A percentile compares a stretch with the other conserved stretches of the same genome.
These are phyloP conservation scores for Spilarctia lutea DNA, from an alignment of 2,888 invertebrate species.

Conservation along the genomic window DNA sequence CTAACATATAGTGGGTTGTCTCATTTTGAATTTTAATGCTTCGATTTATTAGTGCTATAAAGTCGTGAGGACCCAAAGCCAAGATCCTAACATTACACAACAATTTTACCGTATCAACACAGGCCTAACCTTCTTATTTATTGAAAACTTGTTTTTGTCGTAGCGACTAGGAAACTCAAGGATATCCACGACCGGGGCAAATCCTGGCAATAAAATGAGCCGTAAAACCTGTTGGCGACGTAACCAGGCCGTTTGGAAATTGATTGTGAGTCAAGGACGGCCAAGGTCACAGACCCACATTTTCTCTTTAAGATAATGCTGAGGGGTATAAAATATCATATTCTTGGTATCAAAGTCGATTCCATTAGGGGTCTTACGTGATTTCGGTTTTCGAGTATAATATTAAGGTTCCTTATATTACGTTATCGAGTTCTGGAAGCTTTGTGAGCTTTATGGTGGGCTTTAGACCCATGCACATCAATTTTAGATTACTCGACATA, in stretches of 20 bases:
- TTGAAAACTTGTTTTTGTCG: slow-evolving; percentile 70
- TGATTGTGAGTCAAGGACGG: slow-evolving; percentile 70
- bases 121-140: slow-evolving; percentile 59
- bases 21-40: background rate
- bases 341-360: slow-evolving; percentile 30
- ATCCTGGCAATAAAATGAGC: slow-evolving; percentile 68
- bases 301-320: slow-evolving; percentile 42
- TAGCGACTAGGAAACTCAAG: slow-evolving; percentile 55
- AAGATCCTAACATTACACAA: slow-evolving; percentile 34
- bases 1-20: background rate
- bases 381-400: slow-evolving; percentile 17
- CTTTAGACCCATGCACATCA: background rate
- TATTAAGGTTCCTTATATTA: slow-evolving; percentile 1
- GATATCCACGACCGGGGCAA: slow-evolving; percentile 54
- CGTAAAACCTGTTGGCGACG: slow-evolving; percentile 77
- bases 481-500: background rate
- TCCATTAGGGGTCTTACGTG: slow-evolving; percentile 29
- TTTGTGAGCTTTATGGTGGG: background rate
- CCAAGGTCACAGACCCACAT: slow-evolving; percentile 63
- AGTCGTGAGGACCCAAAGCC: background rate
- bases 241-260: slow-evolving; percentile 51
- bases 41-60: background rate
- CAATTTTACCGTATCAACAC: slow-evolving; percentile 33
- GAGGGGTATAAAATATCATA: slow-evolving; percentile 27
- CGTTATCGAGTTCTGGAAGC: background rate